phyloP scores from a whole-genome alignment of 2,797 vertebrate species.

The Gila robusta region DNA sequence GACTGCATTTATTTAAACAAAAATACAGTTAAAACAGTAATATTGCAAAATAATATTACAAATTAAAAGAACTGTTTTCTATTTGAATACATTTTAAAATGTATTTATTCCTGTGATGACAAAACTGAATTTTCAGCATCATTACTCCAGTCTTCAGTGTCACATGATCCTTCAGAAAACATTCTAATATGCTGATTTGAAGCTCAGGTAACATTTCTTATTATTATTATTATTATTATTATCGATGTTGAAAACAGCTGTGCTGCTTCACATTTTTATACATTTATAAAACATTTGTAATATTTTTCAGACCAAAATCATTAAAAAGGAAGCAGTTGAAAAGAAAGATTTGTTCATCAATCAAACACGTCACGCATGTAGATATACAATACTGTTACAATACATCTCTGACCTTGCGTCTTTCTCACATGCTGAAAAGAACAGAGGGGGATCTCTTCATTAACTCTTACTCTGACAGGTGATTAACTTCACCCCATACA shows the following conservation, averaged over 20 bases:
- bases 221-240: not conserved
- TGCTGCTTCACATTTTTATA: not conserved
- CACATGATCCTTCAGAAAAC: not conserved
- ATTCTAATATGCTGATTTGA: not conserved
- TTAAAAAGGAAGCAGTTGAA: not conserved
- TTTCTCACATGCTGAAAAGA: slow-evolving; percentile 53
- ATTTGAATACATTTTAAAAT: not conserved
- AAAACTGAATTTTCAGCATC: too few relatives aligned
- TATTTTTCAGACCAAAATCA: not conserved
- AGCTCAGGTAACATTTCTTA: not conserved
- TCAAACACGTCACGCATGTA: slow-evolving; percentile 28
- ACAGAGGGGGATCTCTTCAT: slow-evolving; percentile 67
- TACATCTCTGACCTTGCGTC: slow-evolving; percentile 27
- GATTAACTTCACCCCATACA: slow-evolving; percentile 75
- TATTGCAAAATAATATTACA: not conserved
- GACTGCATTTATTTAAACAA: not conserved
- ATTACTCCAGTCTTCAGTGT: not conserved
- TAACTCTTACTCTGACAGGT: slow-evolving; percentile 79
- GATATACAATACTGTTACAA: not conserved
- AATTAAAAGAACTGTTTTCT: not conserved
- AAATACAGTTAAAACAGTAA: not conserved
- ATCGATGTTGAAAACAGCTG: not conserved
- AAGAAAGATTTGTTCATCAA: not conserved
- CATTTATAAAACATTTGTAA: not conserved
- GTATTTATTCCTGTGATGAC: too few relatives aligned